A percentile compares a stretch with the other conserved stretches of the same genome.
Evolutionary conservation across 2,888 invertebrate species (phyloP).

Genomic region (Allophyes oxyacanthae): DNA sequence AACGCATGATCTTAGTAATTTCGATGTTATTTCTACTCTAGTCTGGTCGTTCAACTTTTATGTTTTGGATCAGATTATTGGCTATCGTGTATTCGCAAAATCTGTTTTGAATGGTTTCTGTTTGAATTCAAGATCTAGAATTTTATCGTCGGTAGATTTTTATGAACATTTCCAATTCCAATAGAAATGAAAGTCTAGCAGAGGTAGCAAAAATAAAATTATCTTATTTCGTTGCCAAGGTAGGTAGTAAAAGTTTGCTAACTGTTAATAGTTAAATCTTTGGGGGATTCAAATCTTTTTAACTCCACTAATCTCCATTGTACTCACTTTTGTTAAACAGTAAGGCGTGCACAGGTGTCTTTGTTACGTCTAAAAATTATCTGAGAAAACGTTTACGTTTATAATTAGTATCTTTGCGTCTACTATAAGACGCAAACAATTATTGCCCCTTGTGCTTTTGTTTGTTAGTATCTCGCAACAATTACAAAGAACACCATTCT

Average conservation of each 20-base stretch:
- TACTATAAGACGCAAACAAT: slow-evolving; percentile 66
- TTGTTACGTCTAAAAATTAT: slow-evolving; percentile 56
- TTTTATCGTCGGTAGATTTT: slow-evolving; percentile 1
- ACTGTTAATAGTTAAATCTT: not conserved
- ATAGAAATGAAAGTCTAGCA: not conserved
- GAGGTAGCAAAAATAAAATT: not conserved
- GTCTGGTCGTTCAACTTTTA: slow-evolving; percentile 62
- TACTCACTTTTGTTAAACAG: slow-evolving; percentile 31
- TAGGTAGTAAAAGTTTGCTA: too few relatives aligned
- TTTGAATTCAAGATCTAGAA: slow-evolving; percentile 8
- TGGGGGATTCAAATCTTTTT: slow-evolving; percentile 5
- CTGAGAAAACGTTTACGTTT: slow-evolving; percentile 55
- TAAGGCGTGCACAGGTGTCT: slow-evolving; percentile 39
- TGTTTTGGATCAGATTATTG: slow-evolving; percentile 53
- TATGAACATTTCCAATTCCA: not conserved
- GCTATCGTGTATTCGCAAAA: slow-evolving; percentile 27
- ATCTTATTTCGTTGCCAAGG: not conserved
- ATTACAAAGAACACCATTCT: slow-evolving; percentile 46
- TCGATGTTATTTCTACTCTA: slow-evolving; percentile 54
- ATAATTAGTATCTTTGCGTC: slow-evolving; percentile 68
- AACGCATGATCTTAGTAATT: slow-evolving; percentile 59
- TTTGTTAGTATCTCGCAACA: slow-evolving; percentile 66
- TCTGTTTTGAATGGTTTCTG: slow-evolving; percentile 14
- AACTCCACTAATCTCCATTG: slow-evolving; percentile 13
- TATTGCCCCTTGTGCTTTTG: slow-evolving; percentile 71